These are phyloP conservation scores for Adelphocoris suturalis DNA, from an alignment of 2,888 invertebrate genomes.

Conservation along the genomic window DNA sequence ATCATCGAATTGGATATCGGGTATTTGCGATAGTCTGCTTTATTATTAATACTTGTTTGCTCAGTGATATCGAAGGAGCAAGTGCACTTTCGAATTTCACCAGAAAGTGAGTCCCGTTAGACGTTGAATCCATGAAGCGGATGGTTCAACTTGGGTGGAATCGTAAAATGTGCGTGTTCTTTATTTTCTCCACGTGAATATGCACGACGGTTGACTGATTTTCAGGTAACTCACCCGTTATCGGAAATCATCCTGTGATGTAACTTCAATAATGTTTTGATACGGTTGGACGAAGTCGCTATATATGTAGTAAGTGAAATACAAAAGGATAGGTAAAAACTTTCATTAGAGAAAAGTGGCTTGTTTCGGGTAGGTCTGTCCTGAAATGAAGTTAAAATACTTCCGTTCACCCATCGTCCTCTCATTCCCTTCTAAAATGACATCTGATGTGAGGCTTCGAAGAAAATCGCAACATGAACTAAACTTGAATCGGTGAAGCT, in stretches of 20 bases:
- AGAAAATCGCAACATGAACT: too few species aligned
- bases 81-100: constrained; percentile 10
- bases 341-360: too few species aligned
- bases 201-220: constrained; percentile 9
- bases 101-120: neutral
- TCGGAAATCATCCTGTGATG: neutral
- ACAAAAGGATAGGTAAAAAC: neutral
- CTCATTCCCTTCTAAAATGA: too few species aligned
- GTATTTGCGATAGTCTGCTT: too few species aligned
- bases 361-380: too few species aligned
- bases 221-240: neutral
- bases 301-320: neutral
- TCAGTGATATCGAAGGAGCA: neutral
- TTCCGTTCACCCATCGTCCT: too few species aligned
- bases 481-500: too few species aligned
- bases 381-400: too few species aligned
- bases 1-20: too few species aligned
- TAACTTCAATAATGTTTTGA: neutral
- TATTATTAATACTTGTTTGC: too few species aligned
- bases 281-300: neutral
- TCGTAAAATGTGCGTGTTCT: neutral
- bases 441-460: too few species aligned
- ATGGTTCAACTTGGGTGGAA: neutral
- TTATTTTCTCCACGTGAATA: neutral
- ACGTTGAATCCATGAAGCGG: neutral